Base-by-base conservation (phyloP, 1,140 invertebrate genomes). In the Drosophila prosaltans region DNA sequence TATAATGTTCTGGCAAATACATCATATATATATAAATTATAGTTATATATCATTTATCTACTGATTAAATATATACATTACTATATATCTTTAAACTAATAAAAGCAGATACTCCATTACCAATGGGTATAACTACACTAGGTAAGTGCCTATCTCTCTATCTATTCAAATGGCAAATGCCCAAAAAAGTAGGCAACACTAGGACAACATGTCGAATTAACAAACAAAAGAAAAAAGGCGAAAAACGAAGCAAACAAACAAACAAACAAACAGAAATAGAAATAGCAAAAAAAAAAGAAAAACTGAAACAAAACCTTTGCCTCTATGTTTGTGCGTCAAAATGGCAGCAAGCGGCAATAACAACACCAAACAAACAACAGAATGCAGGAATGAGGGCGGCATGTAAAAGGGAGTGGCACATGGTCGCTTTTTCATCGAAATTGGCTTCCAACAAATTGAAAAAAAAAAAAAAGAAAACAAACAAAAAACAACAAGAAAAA, bases 251-350 rank as follows among this genome's bases (percentile, higher is more conserved):
- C 6, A 24, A 48, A 24, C 8, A 51, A 51, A 51, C 2, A 26
- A n/a, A 41, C 2, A 48, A 3, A 36, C 21, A 24, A 48, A 24
- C 16, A 16, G 16, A 6, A 24, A 24, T 8, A 1, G n/a, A 48
- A 8, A 2, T 9, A 48, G 7, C 6, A 51, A 48, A 48, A 6
- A 21, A 3, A 41, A 30, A 30, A n/a, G 11, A 4, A 43, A 43
- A 43, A 43, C 11, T n/a, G 41, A 43, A 43, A 43, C 10, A 43
- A 43, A 43, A n/a, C 41, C 24, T 51, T 51, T 51, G 45, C 45
- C 7, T 9, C 21, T 26, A 21, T 51, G 45, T 51, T 51, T 26
- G 21, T 10, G 5, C 8, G 45, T 26, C 45, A 11, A 51, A 51
- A 26, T 51, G 45, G 21, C 32, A 36, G 32, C 32, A 36, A 36